Evolutionary conservation across 2,888 invertebrate genomes (phyloP), one percentile per base, ranked within the genome.

Genomic region (Phaonia tiefii): DNA sequence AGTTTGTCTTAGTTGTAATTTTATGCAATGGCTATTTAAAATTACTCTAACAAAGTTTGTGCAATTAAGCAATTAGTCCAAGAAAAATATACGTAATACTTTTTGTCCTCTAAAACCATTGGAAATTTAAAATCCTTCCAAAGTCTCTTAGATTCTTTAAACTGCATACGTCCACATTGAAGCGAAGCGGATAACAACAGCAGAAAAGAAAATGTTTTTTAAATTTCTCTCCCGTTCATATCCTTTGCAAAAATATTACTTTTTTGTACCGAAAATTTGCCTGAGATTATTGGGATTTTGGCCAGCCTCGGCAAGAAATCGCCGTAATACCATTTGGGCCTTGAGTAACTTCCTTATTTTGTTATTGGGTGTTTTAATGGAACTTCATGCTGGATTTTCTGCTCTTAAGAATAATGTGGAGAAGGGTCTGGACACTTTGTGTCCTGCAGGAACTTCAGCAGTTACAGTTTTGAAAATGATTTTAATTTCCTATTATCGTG

Each of bases 391-490:
- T 0, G 87, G 86, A 0, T 2, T 84, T 0, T 17, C n/a, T 0
- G 79, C 69, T 8, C 13, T 60, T 0, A 25, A 15, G 0, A 69
- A 79, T 2, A 44, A 87, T 17, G 71, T 86, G 1, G 79, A 82
- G 8, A 39, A 85, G 26, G 87, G 85, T 0, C 60, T 88, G 83
- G 88, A 88, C 78, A 88, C 88, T 0, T 81, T 88, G 56, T 88
- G 88, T 67, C 88, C 88, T 37, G 88, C 87, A 0, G 84, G 83
- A 37, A 88, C 88, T 1, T 88, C 89, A 10, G 87, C 88, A 0
- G 88, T 88, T 0, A 88, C 89, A 0, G 71, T 88, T 37, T 79
- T 88, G 0, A 88, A 88, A 74, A 88, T 88, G 87, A 81, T 82
- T 13, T 67, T 88, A 0, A 83, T 88, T 56, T 79, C 83, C 25